A percentile compares a stretch with the other conserved stretches of the same genome.
Conservation (phyloP, 2,113 vertebrate species). For the Lipotes vexillifer region DNA sequence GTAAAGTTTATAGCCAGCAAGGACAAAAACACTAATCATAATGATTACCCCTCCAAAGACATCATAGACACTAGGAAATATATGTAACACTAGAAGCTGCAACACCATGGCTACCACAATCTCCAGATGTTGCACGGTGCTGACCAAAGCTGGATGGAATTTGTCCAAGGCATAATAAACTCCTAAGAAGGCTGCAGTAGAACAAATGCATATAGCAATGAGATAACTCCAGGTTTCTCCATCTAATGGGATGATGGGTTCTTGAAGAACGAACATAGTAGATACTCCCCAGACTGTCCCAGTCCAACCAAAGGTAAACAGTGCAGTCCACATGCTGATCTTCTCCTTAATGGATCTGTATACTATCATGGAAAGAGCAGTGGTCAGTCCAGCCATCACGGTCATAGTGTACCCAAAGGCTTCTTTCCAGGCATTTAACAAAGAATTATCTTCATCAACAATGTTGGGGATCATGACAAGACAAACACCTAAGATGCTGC, state of each 20-base stretch:
- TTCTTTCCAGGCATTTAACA: slow-evolving; percentile 95
- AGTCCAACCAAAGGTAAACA: slow-evolving; percentile 98
- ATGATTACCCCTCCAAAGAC: slow-evolving; percentile 92
- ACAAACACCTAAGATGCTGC: slow-evolving; percentile 93
- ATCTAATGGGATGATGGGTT: slow-evolving; percentile 95
- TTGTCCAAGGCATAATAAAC: slow-evolving; percentile 96
- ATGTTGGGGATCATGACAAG: slow-evolving; percentile 98
- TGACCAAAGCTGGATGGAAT: slow-evolving; percentile 97
- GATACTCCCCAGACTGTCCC: slow-evolving; percentile 95
- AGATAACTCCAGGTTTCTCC: slow-evolving; percentile 97
- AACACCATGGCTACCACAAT: slow-evolving; percentile 96
- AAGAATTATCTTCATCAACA: slow-evolving; percentile 89
- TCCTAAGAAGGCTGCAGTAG: slow-evolving; percentile 96
- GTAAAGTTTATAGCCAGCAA: slow-evolving; percentile 93
- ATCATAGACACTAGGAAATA: slow-evolving; percentile 92
- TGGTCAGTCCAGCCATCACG: slow-evolving; percentile 94
- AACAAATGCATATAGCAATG: slow-evolving; percentile 95
- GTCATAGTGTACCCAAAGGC: slow-evolving; percentile 99
- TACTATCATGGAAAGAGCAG: slow-evolving; percentile 97
- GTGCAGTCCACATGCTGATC: slow-evolving; percentile 98
- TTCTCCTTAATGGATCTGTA: slow-evolving; percentile 96
- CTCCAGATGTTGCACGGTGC: slow-evolving; percentile 97
- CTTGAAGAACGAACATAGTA: slow-evolving; percentile 98
- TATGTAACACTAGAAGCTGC: slow-evolving; percentile 93
- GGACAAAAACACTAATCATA: slow-evolving; percentile 93